These are phyloP conservation scores for Tachuris rubrigastra DNA, from an alignment of 2,113 vertebrate species.

Conservation along the genomic window DNA sequence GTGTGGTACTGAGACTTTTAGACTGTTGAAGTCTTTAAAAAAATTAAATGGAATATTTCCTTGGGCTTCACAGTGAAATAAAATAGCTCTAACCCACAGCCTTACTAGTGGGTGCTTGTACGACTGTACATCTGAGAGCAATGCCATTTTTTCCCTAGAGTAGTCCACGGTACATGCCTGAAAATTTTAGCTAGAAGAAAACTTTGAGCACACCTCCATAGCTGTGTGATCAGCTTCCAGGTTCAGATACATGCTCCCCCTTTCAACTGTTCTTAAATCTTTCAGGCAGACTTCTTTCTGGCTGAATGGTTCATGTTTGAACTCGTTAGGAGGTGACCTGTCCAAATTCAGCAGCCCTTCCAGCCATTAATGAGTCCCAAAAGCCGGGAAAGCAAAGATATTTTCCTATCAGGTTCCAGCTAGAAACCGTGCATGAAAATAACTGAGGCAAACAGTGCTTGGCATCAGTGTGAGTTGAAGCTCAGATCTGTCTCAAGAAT, in stretches of 20 bases:
- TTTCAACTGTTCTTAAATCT: neutral
- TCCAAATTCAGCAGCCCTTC: neutral
- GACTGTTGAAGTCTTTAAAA: neutral
- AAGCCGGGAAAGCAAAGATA: neutral
- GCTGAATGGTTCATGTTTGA: neutral
- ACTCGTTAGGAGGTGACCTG: neutral
- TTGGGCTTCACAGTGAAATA: neutral
- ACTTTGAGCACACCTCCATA: neutral
- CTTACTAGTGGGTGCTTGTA: neutral
- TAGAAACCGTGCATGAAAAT: neutral
- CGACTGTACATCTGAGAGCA: neutral
- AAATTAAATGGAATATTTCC: neutral
- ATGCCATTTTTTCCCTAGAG: neutral
- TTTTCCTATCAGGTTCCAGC: neutral
- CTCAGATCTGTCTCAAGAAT: neutral
- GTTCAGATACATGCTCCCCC: neutral
- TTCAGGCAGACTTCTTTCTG: neutral
- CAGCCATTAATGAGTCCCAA: neutral
- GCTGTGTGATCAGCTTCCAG: neutral
- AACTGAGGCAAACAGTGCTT: neutral
- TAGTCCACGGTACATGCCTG: neutral
- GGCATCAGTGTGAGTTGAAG: neutral
- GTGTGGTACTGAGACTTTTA: neutral
- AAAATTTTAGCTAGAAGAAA: neutral
- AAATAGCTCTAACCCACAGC: neutral